phyloP scores from a whole-genome alignment of 2,797 vertebrate genomes.

The Cossypha heuglini region DNA sequence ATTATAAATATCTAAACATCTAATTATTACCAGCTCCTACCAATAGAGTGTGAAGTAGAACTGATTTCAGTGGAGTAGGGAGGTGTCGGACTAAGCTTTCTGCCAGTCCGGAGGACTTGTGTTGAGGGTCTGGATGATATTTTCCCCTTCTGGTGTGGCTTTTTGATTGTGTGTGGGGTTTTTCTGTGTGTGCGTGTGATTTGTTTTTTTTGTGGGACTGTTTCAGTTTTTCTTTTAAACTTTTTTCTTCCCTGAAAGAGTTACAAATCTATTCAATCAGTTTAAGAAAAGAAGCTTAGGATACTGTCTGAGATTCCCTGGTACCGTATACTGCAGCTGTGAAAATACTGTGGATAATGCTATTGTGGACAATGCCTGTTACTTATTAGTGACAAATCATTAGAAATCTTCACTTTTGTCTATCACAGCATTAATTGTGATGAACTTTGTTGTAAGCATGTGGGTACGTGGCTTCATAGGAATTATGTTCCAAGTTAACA shows the following conservation, averaged over 20 bases:
- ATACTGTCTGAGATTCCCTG: neutral
- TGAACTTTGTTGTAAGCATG: constrained; percentile 37
- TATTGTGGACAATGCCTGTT: constrained; percentile 9
- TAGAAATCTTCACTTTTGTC: constrained; percentile 40
- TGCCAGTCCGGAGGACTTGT: neutral
- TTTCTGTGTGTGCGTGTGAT: neutral
- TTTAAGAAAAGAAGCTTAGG: neutral
- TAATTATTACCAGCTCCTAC: constrained; percentile 34
- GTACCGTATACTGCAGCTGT: neutral
- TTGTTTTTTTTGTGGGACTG: no score
- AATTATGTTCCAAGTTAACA: constrained; percentile 71
- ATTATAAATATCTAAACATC: constrained; percentile 2
- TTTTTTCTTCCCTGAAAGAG: neutral
- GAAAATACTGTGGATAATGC: neutral
- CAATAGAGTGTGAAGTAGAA: constrained; percentile 15
- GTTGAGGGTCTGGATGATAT: neutral
- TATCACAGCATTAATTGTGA: constrained; percentile 14
- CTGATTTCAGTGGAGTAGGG: neutral
- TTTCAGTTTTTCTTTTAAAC: neutral
- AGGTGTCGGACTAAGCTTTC: neutral
- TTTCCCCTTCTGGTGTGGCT: neutral
- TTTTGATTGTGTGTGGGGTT: neutral
- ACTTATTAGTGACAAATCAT: constrained; percentile 42
- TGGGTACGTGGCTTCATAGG: constrained; percentile 51
- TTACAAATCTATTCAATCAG: neutral